phyloP scores from a whole-genome alignment of 2,888 invertebrate species.

The Campoplex capitator region DNA sequence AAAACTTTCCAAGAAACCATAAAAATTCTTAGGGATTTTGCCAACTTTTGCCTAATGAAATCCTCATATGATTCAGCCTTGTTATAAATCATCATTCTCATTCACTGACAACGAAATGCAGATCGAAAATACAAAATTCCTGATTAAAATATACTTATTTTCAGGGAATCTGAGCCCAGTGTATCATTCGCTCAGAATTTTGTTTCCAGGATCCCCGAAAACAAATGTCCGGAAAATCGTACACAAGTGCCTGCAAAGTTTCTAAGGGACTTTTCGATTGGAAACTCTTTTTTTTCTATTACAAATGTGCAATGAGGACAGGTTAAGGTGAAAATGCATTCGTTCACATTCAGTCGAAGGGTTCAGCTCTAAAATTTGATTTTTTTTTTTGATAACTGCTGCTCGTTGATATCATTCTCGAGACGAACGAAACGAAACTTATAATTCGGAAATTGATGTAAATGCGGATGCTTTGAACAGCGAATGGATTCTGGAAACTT shows the following conservation, averaged over 20 bases:
- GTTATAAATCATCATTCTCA: not conserved
- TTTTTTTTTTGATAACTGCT: not conserved
- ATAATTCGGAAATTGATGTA: not conserved
- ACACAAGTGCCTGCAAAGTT: not conserved
- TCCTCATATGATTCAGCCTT: not conserved
- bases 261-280: not conserved
- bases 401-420: not conserved
- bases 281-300: not conserved
- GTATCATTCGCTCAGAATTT: not conserved
- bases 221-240: not conserved
- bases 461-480: constrained; percentile 10
- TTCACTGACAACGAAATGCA: not conserved
- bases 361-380: too few species aligned
- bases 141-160: not conserved
- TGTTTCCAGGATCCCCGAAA: not conserved
- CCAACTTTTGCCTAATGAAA: not conserved
- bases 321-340: too few species aligned
- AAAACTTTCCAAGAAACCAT: not conserved
- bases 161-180: not conserved
- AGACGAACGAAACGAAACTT: not conserved
- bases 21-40: not conserved
- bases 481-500: constrained; percentile 25
- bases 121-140: not conserved
- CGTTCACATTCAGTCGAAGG: too few species aligned
- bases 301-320: too few species aligned